phyloP scores from a whole-genome alignment of 2,113 vertebrate genomes.

The Cnemophilus loriae region DNA sequence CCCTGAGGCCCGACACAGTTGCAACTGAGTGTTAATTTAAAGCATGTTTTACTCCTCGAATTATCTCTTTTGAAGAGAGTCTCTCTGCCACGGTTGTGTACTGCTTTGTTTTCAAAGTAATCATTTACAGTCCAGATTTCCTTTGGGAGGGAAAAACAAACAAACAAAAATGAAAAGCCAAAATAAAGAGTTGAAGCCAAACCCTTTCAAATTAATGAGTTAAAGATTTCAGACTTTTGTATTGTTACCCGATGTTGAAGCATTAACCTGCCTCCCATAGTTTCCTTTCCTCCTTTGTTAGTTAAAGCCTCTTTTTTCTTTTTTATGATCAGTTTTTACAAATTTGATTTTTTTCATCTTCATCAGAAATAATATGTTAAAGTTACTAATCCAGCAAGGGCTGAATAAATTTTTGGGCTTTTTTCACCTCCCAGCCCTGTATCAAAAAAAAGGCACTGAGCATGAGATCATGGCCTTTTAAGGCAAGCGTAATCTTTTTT shows the following conservation, averaged over 20 bases:
- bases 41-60: conserved; percentile 25
- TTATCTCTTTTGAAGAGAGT: conserved; percentile 36
- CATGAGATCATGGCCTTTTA: conserved; percentile 50
- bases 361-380: conserved; percentile 40
- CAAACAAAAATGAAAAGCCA: conserved; percentile 54
- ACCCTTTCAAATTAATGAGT: conserved; percentile 39
- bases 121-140: conserved; percentile 47
- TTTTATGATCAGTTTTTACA: background rate
- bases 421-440: background rate
- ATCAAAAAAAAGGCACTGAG: conserved; percentile 2
- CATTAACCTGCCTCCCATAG: background rate
- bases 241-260: conserved; percentile 3
- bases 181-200: conserved; percentile 19
- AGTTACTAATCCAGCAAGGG: conserved; percentile 34
- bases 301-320: background rate
- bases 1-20: conserved; percentile 7
- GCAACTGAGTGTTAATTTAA: conserved; percentile 31
- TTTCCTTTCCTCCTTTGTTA: background rate
- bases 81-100: conserved; percentile 27
- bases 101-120: conserved; percentile 50
- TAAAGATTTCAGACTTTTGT: conserved; percentile 28
- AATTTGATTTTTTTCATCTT: conserved; percentile 39
- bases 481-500: conserved; percentile 71
- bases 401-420: background rate
- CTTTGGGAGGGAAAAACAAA: conserved; percentile 41